Percentiles rank a stretch among this genome's conserved stretches.
Conservation (phyloP, 2,888 invertebrate genomes). For the Omphaloscelis lunosa region DNA sequence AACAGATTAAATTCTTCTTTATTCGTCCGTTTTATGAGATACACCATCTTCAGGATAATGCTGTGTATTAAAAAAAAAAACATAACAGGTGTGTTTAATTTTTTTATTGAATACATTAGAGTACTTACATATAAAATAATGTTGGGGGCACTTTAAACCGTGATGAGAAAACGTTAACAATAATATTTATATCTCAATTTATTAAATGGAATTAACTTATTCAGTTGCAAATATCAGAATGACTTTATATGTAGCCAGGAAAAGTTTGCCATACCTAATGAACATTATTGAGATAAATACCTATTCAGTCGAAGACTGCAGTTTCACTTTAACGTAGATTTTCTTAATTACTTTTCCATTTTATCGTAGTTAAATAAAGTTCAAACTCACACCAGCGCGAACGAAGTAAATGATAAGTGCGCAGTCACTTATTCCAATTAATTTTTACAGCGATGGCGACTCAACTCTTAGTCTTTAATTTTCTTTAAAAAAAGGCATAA, state of each 20-base stretch:
- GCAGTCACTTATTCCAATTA: conserved; percentile 8
- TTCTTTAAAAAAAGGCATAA: conserved; percentile 5
- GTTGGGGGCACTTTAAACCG: conserved; percentile 17
- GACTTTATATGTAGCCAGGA: background rate
- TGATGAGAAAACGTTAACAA: background rate
- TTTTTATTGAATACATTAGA: conserved; percentile 45
- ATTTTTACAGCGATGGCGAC: background rate
- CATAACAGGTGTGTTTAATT: conserved; percentile 27
- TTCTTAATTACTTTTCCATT: background rate
- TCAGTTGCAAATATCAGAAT: background rate
- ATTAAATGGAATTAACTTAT: background rate
- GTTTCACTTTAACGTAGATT: background rate
- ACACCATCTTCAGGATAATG: conserved; percentile 69
- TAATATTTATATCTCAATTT: background rate
- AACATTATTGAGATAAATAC: background rate
- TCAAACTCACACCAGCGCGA: background rate
- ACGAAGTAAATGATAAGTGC: background rate
- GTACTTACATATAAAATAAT: conserved; percentile 22
- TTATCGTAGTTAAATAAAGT: conserved; percentile 1
- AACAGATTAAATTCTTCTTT: conserved; percentile 82
- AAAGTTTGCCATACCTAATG: background rate
- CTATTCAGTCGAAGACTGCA: background rate
- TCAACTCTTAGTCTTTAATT: conserved; percentile 3
- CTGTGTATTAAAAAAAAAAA: conserved; percentile 40
- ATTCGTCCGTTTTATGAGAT: conserved; percentile 76